Conservation (phyloP, 2,888 invertebrate species). For the Xanthostigma xanthostigma region DNA sequence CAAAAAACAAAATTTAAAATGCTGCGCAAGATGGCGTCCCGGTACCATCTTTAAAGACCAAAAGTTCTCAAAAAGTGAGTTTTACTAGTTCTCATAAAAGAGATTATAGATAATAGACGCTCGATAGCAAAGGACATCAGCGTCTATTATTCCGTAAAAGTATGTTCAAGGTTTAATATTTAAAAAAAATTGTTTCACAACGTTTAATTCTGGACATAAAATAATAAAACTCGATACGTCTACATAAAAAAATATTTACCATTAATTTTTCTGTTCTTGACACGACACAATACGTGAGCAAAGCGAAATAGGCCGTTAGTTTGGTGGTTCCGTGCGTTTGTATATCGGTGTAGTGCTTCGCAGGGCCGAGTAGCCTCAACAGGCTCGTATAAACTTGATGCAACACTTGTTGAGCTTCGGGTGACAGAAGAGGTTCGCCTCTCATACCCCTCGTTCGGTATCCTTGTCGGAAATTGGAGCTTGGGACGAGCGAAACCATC, state of each 20-base stretch:
- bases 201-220: too few species aligned
- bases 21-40: too few species aligned
- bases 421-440: constrained; percentile 34
- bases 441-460: constrained; percentile 46
- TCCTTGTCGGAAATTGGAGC: constrained; percentile 77
- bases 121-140: too few species aligned
- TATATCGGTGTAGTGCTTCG: constrained; percentile 74
- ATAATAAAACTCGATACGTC: too few species aligned
- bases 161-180: too few species aligned
- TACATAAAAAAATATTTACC: constrained; percentile 37
- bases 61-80: too few species aligned
- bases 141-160: too few species aligned
- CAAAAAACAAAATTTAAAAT: too few species aligned
- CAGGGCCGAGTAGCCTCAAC: constrained; percentile 60
- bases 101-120: too few species aligned
- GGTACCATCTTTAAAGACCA: too few species aligned
- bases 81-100: too few species aligned
- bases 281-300: constrained; percentile 82
- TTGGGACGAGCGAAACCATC: constrained; percentile 80
- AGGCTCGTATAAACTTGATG: constrained; percentile 60
- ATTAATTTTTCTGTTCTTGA: constrained; percentile 83
- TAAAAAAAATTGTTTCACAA: too few species aligned
- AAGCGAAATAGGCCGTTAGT: constrained; percentile 81
- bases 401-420: constrained; percentile 37
- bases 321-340: constrained; percentile 81